Conservation (phyloP, 2,888 invertebrate species). For the Trachelus iudaicus region DNA sequence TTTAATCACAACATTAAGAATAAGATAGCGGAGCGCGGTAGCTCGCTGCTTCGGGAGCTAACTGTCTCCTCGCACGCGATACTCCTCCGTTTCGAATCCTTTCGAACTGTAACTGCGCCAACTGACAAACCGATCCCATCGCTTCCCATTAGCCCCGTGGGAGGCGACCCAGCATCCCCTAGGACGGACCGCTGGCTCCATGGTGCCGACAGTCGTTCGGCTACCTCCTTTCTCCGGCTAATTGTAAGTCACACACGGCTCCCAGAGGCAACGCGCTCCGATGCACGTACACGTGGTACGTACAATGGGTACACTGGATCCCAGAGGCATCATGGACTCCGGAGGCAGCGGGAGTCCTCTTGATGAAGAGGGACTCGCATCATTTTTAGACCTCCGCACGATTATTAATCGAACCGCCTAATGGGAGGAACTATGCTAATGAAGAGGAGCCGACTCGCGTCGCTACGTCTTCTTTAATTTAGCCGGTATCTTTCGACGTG, state of each 20-base stretch:
- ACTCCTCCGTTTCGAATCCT: conserved; percentile 13
- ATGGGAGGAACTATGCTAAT: conserved; percentile 48
- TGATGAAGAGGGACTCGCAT: conserved; percentile 44
- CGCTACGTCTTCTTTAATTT: conserved; percentile 39
- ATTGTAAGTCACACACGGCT: neutral
- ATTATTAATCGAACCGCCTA: conserved; percentile 49
- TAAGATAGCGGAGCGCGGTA: conserved; percentile 36
- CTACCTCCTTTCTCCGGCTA: neutral
- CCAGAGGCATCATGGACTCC: neutral
- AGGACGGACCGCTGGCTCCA: neutral
- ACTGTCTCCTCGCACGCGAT: conserved; percentile 32
- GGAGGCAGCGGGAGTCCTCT: conserved; percentile 7
- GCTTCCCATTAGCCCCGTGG: neutral
- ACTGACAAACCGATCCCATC: neutral
- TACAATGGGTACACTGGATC: neutral
- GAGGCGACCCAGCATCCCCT: neutral
- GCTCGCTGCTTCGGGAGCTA: conserved; percentile 23
- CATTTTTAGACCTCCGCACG: conserved; percentile 39
- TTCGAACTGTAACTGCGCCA: neutral
- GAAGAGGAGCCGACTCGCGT: conserved; percentile 29
- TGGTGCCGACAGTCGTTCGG: neutral
- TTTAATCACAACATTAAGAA: conserved; percentile 34
- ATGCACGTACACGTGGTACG: no score
- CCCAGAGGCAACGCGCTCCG: no score
- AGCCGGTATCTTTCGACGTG: conserved; percentile 25